Percentiles rank a stretch among this genome's conserved stretches.
phyloP scores from a whole-genome alignment of 2,797 vertebrate species.

The Coendou prehensilis region DNA sequence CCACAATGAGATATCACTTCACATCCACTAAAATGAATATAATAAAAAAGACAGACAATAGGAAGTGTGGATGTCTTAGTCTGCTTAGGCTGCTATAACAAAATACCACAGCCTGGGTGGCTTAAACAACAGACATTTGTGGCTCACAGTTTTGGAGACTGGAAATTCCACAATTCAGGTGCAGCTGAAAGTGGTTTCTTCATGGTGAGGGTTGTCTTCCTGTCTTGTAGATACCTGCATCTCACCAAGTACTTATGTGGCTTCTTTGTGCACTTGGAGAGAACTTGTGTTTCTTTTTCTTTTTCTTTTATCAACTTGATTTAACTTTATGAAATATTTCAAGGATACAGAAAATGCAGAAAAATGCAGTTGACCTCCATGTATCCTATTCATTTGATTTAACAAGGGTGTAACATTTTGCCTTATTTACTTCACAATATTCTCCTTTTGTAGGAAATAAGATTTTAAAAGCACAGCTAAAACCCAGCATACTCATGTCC shows the following conservation, averaged over 20 bases:
- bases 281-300: neutral
- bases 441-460: neutral
- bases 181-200: neutral
- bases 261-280: neutral
- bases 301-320: neutral
- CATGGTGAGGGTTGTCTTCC: neutral
- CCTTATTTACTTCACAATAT: neutral
- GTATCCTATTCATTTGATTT: neutral
- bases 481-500: neutral
- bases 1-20: neutral
- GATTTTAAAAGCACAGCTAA: neutral
- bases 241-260: neutral
- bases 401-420: neutral
- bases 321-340: constrained; percentile 11
- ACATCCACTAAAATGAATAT: neutral
- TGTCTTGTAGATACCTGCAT: neutral
- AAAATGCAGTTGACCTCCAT: neutral
- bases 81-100: neutral
- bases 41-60: neutral
- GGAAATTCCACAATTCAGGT: neutral
- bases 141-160: neutral
- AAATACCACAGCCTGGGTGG: neutral
- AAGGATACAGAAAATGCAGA: neutral
- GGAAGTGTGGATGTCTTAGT: neutral
- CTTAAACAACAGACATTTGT: neutral